Base-by-base conservation (phyloP, 2,113 vertebrate species). In the Malurus alboscapulatus region DNA sequence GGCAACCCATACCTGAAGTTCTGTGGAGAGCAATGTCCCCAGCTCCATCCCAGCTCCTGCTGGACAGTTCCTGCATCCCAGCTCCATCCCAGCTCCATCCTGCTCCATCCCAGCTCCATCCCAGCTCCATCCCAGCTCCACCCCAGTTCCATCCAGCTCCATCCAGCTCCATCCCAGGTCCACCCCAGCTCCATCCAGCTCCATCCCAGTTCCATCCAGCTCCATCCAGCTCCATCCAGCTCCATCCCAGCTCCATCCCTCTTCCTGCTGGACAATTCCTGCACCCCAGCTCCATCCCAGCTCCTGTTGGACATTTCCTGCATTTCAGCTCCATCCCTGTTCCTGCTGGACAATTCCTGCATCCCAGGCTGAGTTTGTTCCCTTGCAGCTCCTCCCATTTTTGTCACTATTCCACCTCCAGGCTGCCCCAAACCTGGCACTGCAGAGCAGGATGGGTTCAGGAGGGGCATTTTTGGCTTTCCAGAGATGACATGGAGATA, bases 321-420 rank as follows among this genome's bases (percentile, higher is more conserved):
- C 36, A 36, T 36, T 9, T 9, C 36, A 36, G 36, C 36, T 36
- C 36, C 36, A 36, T 36, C 36, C 36, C 36, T 36, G 36, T 36
- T 48, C 15, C 16, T 9, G 24, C 12, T 12, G 57, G 87, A 36
- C 51, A 69, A 20, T 14, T 25, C 34, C 58, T 18, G 29, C 48
- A 54, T 7, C 51, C 15, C 47, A 17, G 18, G 32, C 51, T 20
- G 61, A n/a, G 65, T 79, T 40, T 44, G 38, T 24, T 42, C 7
- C 0, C 0, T 19, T 24, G 45, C 40, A 72, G 8, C 53, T 17
- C 3, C 63, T 68, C 14, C 7, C 17, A 0, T 10, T 53, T 66
- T 3, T 15, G 42, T 18, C 74, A 5, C 40, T 17, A 0, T 61
- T 77, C 53, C 38, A 14, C 1, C 0, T 40, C 50, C 82, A 27